phyloP scores from a whole-genome alignment of 2,888 invertebrate genomes.

The Aelia acuminata region DNA sequence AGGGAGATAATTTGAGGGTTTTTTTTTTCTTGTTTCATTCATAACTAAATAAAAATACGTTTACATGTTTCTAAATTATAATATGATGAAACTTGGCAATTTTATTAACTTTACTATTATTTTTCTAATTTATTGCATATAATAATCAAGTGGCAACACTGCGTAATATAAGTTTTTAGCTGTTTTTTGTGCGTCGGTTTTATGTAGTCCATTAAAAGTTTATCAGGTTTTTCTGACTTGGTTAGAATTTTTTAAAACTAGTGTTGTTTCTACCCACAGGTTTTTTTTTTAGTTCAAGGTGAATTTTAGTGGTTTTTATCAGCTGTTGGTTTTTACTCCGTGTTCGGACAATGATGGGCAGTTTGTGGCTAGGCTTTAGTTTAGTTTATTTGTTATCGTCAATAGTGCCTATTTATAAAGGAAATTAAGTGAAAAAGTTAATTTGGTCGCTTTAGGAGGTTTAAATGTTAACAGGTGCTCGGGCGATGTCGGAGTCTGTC shows the following conservation, averaged over 20 bases:
- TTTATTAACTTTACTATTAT: background rate
- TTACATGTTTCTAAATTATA: background rate
- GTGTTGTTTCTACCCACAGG: background rate
- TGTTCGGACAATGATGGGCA: background rate
- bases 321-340: background rate
- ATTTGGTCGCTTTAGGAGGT: background rate
- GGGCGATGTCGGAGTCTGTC: background rate
- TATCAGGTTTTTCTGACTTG: no score
- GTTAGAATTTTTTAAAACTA: no score
- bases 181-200: background rate
- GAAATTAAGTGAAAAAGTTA: background rate
- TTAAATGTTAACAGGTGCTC: constrained; percentile 26
- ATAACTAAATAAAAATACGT: no score
- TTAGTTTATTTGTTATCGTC: background rate
- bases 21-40: background rate
- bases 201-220: no score
- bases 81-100: background rate
- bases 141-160: background rate
- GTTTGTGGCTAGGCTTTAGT: background rate
- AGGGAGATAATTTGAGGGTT: background rate
- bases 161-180: background rate
- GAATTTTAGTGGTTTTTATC: background rate
- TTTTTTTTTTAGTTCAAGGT: background rate
- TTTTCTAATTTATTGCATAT: background rate
- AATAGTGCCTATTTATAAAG: background rate